Evolutionary conservation across 2,888 invertebrate genomes (phyloP), one percentile per base, ranked within the genome.

Genomic region (Dascillus cervinus): DNA sequence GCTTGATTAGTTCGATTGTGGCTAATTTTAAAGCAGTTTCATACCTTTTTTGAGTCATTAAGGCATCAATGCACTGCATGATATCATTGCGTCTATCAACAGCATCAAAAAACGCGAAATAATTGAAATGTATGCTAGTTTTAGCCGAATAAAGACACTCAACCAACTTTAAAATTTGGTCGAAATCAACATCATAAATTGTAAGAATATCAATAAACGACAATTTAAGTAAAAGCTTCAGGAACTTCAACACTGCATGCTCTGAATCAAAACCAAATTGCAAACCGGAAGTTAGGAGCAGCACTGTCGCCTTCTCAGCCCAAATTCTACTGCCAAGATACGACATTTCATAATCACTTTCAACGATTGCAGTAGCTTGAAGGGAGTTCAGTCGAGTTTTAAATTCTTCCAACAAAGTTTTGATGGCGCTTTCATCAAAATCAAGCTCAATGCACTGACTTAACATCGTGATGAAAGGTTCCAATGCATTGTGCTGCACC

Each of bases 401-500:
- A 40, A 71, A 72, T 9, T 52, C 40, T n/a, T 52, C 40, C n/a
- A 72, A 49, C 44, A 59, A 53, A n/a, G n/a, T 19, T 56, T 23
- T 1, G 29, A 38, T 41, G 43, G 50, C 13, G 37, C 26, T 38
- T 6, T 22, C 31, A 26, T 62, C 46, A 26, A 60, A 62, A 32
- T 67, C 56, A 20, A 60, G 52, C 20, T 53, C 49, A 4, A 62
- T 49, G 34, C 60, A 64, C 8, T 49, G 34, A 20, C 44, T 43
- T 17, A 64, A 29, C 36, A 64, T 60, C 30, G 58, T 53, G 11
- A 58, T 28, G 36, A 64, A 58, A n/a, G 44, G 27, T 27, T 43
- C 67, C 5, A 85, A 60, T 0, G 79, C 75, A 56, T 74, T 79
- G 11, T 79, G 73, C 82, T 84, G 51, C 23, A 65, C 69, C 50